Evolutionary conservation across 2,888 invertebrate species (phyloP).

Genomic region (Drosophila anomalata): DNA sequence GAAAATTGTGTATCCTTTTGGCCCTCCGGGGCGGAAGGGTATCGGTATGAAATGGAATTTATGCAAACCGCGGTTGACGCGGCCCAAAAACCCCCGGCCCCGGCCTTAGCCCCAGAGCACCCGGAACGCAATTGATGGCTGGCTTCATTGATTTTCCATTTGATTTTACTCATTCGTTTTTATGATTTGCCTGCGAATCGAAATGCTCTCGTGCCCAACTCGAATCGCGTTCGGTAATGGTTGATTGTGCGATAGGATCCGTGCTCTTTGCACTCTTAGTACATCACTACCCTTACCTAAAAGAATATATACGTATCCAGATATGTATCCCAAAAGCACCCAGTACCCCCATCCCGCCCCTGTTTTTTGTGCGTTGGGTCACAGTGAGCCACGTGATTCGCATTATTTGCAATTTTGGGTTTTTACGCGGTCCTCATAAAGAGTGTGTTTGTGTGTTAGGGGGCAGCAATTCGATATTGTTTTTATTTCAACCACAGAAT

Average conservation of each 20-base stretch:
- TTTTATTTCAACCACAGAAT: conserved; percentile 44
- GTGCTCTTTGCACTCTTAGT: conserved; percentile 36
- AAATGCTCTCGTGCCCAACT: conserved; percentile 68
- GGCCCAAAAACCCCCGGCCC: conserved; percentile 14
- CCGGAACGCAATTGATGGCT: conserved; percentile 64
- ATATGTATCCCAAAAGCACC: conserved; percentile 9
- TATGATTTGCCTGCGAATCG: conserved; percentile 78
- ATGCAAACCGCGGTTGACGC: conserved; percentile 69
- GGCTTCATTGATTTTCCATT: conserved; percentile 75
- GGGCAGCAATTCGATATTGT: conserved; percentile 33
- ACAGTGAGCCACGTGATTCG: conserved; percentile 72
- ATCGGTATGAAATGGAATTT: conserved; percentile 64
- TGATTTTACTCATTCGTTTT: conserved; percentile 76
- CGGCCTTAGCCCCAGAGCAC: conserved; percentile 5
- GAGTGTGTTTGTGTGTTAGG: neutral
- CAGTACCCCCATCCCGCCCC: neutral
- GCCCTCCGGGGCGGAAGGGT: conserved; percentile 22
- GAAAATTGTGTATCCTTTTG: conserved; percentile 50
- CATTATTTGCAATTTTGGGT: conserved; percentile 73
- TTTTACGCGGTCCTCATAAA: conserved; percentile 64
- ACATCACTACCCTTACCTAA: conserved; percentile 9
- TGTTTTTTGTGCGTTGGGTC: conserved; percentile 36
- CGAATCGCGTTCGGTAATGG: conserved; percentile 71
- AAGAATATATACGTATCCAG: neutral
- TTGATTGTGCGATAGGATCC: conserved; percentile 62